These are phyloP conservation scores for Equus przewalskii DNA, from an alignment of 2,113 vertebrate species.

Conservation along the genomic window DNA sequence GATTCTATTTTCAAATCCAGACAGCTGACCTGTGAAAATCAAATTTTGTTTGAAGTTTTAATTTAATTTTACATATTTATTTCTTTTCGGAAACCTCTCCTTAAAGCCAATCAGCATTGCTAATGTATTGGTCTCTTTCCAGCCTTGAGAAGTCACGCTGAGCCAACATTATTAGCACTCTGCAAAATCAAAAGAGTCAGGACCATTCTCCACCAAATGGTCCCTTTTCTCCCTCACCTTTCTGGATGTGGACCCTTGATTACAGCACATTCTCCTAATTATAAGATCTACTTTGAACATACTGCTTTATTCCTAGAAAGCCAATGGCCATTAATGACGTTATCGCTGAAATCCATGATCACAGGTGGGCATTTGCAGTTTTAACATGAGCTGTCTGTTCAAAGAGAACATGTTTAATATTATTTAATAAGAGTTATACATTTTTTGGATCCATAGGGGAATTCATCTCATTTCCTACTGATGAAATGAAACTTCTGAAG, in stretches of 20 bases:
- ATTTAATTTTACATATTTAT: slow-evolving; percentile 36
- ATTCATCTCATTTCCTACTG: slow-evolving; percentile 41
- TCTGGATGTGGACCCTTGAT: background rate
- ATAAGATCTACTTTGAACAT: slow-evolving; percentile 39
- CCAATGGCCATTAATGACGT: slow-evolving; percentile 37
- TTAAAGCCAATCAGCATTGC: slow-evolving; percentile 61
- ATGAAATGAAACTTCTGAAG: slow-evolving; percentile 62
- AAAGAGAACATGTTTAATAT: slow-evolving; percentile 54
- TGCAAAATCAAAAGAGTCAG: slow-evolving; percentile 56
- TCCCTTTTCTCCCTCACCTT: background rate
- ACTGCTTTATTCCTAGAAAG: slow-evolving; percentile 60
- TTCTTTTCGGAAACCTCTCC: slow-evolving; percentile 54
- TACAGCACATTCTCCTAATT: slow-evolving; percentile 62
- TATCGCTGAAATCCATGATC: background rate
- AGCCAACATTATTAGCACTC: slow-evolving; percentile 53
- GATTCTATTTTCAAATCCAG: slow-evolving; percentile 34
- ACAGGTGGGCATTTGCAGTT: slow-evolving; percentile 48
- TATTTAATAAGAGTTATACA: slow-evolving; percentile 51
- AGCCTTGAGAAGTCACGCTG: slow-evolving; percentile 54
- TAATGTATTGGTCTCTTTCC: slow-evolving; percentile 44
- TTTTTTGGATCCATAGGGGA: background rate
- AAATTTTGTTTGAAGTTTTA: slow-evolving; percentile 58
- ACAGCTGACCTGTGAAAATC: slow-evolving; percentile 17
- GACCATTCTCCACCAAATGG: background rate
- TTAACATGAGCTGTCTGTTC: slow-evolving; percentile 43